phyloP scores from a whole-genome alignment of 2,113 vertebrate species.

The Alethe castanea region DNA sequence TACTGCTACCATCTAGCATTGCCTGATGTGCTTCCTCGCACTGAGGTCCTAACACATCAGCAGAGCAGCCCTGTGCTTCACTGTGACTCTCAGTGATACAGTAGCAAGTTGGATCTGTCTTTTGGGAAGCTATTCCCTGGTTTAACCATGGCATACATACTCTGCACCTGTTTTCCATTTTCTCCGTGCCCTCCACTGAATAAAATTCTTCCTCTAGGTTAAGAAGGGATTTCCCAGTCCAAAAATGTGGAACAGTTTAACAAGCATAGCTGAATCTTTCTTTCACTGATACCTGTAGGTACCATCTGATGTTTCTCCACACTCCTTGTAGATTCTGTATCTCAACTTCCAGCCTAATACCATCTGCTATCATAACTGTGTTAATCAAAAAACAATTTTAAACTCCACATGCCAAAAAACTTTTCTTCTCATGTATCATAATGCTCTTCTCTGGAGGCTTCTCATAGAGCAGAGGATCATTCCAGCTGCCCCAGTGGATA shows the following conservation, averaged over 20 bases:
- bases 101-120: neutral
- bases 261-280: neutral
- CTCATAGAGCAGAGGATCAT: neutral
- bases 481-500: neutral
- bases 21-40: neutral
- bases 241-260: neutral
- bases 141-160: neutral
- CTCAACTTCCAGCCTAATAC: neutral
- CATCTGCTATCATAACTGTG: neutral
- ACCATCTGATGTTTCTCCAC: neutral
- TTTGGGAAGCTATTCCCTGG: neutral
- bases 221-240: neutral
- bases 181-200: neutral
- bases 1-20: fast-evolving
- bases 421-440: neutral
- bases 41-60: neutral
- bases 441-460: neutral
- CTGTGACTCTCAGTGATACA: neutral
- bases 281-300: neutral
- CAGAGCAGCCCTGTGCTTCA: fast-evolving
- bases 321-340: neutral
- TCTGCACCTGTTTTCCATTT: neutral
- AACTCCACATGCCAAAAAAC: neutral
- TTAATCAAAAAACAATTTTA: neutral
- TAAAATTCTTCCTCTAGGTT: neutral